phyloP scores from a whole-genome alignment of 2,797 vertebrate species.

The Anomalospiza imberbis region DNA sequence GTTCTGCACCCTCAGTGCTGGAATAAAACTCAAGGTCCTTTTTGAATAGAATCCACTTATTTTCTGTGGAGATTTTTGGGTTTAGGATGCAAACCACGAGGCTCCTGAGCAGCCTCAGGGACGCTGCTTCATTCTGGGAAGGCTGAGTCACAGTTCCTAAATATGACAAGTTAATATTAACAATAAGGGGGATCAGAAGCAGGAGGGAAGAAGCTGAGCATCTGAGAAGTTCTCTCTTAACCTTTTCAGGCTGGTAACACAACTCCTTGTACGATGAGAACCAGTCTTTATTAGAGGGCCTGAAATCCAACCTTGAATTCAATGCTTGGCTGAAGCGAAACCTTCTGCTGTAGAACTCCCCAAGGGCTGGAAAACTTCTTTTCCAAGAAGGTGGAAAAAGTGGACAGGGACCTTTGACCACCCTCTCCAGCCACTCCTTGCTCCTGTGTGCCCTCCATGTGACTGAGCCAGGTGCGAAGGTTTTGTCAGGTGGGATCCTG shows the following conservation, averaged over 20 bases:
- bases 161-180: background rate
- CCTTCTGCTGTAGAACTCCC: background rate
- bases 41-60: fast-evolving
- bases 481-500: background rate
- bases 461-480: background rate
- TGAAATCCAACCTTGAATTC: background rate
- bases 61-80: background rate
- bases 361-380: background rate
- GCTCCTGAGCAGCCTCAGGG: background rate
- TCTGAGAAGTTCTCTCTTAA: background rate
- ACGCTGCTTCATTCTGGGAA: background rate
- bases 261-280: background rate
- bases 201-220: background rate
- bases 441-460: fast-evolving
- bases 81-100: fast-evolving
- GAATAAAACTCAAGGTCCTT: background rate
- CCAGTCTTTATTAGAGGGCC: background rate
- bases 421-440: background rate
- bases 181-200: background rate
- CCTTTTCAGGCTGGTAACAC: background rate
- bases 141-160: background rate
- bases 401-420: background rate
- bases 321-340: background rate
- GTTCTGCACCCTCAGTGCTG: background rate
- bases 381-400: background rate